Conservation (phyloP, 2,797 vertebrate genomes). For the Propithecus deckenii region DNA sequence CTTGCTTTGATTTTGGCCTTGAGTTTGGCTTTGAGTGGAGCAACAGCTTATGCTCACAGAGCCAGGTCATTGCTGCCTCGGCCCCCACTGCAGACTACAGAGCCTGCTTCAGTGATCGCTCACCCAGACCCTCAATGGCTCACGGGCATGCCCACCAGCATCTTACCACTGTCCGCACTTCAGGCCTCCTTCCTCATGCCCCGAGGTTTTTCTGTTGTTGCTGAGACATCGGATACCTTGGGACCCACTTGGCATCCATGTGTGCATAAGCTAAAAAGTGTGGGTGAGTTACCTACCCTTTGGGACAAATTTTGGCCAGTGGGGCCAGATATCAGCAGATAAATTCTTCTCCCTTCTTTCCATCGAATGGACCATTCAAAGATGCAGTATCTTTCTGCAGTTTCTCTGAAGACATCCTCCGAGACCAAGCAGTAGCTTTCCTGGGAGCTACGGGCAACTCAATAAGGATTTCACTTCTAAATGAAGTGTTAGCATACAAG, state of each 20-base stretch:
- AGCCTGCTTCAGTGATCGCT: not conserved
- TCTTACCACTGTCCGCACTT: not conserved
- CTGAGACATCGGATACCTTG: not conserved
- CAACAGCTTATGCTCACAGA: not conserved
- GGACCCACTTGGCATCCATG: not conserved
- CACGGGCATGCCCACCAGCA: not conserved
- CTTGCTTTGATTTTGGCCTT: not conserved
- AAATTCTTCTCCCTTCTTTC: not conserved
- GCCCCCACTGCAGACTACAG: not conserved
- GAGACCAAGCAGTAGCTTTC: not conserved
- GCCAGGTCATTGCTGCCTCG: not conserved
- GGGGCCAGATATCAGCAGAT: not conserved
- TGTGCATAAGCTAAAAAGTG: not conserved
- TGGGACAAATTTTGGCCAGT: not conserved
- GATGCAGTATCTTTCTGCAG: not conserved
- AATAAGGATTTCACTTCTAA: not conserved
- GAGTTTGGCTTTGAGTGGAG: not conserved
- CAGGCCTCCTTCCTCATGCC: not conserved
- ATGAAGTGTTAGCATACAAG: not conserved
- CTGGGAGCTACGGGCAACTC: not conserved
- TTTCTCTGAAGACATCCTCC: not conserved
- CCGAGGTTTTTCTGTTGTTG: not conserved
- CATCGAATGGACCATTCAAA: not conserved
- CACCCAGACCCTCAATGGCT: not conserved
- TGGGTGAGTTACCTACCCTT: not conserved